phyloP scores from a whole-genome alignment of 2,888 invertebrate genomes.

The Timema podura region DNA sequence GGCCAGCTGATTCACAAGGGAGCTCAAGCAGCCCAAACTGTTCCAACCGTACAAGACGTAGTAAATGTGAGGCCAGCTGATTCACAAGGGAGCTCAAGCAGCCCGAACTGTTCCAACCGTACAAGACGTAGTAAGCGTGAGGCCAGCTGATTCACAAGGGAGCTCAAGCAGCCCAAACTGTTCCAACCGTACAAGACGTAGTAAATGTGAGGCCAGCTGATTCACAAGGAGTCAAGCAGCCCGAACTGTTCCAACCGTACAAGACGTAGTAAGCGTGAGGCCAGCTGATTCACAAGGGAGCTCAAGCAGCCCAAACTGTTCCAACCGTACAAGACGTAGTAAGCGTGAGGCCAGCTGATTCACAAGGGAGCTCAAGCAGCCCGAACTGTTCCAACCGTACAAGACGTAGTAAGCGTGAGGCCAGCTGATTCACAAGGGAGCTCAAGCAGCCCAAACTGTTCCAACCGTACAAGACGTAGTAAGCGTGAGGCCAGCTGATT shows the following conservation, averaged over 20 bases:
- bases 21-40: slow-evolving; percentile 53
- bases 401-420: slow-evolving; percentile 50
- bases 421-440: background rate
- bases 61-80: slow-evolving; percentile 17
- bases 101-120: slow-evolving; percentile 72
- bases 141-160: background rate
- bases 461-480: slow-evolving; percentile 65
- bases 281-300: background rate
- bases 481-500: slow-evolving; percentile 17
- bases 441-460: slow-evolving; percentile 59
- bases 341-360: slow-evolving; percentile 17
- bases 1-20: background rate
- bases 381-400: slow-evolving; percentile 73
- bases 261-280: slow-evolving; percentile 50
- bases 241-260: slow-evolving; percentile 73
- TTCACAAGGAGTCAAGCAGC: slow-evolving; percentile 39
- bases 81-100: slow-evolving; percentile 23
- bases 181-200: slow-evolving; percentile 70
- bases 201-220: slow-evolving; percentile 17
- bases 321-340: slow-evolving; percentile 65
- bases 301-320: slow-evolving; percentile 59
- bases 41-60: slow-evolving; percentile 70
- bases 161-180: slow-evolving; percentile 53
- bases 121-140: slow-evolving; percentile 54
- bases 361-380: slow-evolving; percentile 40